A percentile compares a stretch with the other conserved stretches of the same genome.
phyloP scores from a whole-genome alignment of 2,113 vertebrate species.

The Callipepla californica region DNA sequence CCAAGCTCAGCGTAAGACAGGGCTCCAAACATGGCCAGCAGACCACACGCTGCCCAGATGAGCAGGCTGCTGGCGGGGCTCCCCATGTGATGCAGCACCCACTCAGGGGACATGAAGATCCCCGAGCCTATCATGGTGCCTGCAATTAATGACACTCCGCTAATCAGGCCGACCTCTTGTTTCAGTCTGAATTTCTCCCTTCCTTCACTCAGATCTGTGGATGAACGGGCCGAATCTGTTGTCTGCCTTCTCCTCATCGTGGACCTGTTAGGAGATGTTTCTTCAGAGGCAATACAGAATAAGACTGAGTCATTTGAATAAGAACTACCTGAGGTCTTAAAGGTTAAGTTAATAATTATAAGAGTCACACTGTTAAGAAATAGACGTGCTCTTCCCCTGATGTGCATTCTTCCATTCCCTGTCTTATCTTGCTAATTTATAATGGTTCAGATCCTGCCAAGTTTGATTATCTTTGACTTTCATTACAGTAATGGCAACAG shows the following conservation, averaged over 20 bases:
- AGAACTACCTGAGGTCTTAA: not conserved
- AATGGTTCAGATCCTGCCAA: not conserved
- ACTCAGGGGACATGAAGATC: constrained; percentile 84
- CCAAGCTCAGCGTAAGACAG: constrained; percentile 86
- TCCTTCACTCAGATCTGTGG: not conserved
- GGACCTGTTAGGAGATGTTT: not conserved
- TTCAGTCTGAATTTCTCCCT: constrained; percentile 62
- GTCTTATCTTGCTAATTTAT: constrained; percentile 9
- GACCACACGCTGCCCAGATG: constrained; percentile 83
- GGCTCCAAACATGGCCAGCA: constrained; percentile 79
- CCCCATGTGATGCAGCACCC: constrained; percentile 78
- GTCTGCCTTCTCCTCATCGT: constrained; percentile 47
- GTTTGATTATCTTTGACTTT: not conserved
- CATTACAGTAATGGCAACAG: not conserved
- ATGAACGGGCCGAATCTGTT: not conserved
- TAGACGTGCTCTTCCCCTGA: not conserved
- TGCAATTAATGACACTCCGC: constrained; percentile 78
- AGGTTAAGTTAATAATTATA: constrained; percentile 76
- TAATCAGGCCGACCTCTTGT: constrained; percentile 74
- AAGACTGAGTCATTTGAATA: not conserved
- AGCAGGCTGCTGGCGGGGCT: constrained; percentile 85
- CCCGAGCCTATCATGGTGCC: constrained; percentile 88
- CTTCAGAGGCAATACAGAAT: not conserved
- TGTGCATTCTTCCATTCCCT: not conserved
- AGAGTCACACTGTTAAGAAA: not conserved